Evolutionary conservation across 2,888 invertebrate species (phyloP), one percentile per base, ranked within the genome.

Genomic region (Drosophila acutilabella): DNA sequence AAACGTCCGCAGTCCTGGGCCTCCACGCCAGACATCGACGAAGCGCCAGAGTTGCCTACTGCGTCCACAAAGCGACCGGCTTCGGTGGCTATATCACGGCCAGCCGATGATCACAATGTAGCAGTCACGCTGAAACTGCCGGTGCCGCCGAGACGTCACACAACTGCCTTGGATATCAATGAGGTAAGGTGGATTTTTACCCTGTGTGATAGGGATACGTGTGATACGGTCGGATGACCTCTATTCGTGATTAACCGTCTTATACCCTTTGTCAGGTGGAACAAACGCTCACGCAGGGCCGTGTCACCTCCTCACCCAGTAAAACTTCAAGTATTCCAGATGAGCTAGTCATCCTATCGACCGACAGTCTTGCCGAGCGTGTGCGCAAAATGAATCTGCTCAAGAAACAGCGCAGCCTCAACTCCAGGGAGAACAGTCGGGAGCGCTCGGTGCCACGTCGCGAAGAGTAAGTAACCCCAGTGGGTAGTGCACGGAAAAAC

Each of bases 11-110:
- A 95, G 80, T 95, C 96, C 81, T 97, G 97, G 97, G 96, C 96
- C 89, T 97, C 97, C 78, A 96, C 96, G 79, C 96, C 96, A 81
- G 96, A 97, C 93, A 93, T 97, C 90, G 95, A 95, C 71, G 94
- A 95, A 58, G 51, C 48, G 5, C 20, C 59, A 7, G 6, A 61
- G 53, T n/a, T 53, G 10, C 7, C 62, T 10, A 16, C 44, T 4
- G 4, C 60, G 20, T 36, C 36, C 36, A 13, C 56, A 20, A 61
- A 66, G 13, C 66, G 66, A 26, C 41, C 65, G 8, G 14, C 48
- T 4, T 41, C 61, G 11, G 44, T 33, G 2, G 33, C 41, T 16
- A 48, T 47, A n/a, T 42, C 52, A 8, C 74, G 74, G 0, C 33
- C 68, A 51, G 93, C 94, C 78, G 93, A 94, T 84, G 93, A 94